phyloP scores from a whole-genome alignment of 2,888 invertebrate genomes.

The Monoplex corrugatus region DNA sequence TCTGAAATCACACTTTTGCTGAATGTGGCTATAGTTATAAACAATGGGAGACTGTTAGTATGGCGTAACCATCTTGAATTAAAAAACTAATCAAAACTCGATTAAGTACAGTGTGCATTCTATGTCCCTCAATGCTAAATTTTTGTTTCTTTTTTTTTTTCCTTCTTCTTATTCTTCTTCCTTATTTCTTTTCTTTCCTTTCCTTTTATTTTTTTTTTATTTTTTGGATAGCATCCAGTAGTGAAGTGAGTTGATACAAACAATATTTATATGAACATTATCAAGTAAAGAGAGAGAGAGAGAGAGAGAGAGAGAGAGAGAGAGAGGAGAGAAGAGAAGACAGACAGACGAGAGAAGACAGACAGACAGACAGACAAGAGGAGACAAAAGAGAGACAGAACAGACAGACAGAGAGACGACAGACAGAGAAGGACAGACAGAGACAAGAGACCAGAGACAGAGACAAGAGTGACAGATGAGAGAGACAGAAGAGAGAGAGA shows the following conservation, averaged over 20 bases:
- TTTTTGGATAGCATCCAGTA: background rate
- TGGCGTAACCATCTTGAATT: no score
- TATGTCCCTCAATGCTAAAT: background rate
- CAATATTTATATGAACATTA: background rate
- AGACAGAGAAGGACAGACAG: background rate
- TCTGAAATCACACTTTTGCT: no score
- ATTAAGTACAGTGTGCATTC: no score
- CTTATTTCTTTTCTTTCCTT: background rate
- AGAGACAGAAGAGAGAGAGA: background rate
- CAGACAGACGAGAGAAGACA: background rate
- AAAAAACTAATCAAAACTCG: no score
- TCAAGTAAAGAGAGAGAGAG: background rate
- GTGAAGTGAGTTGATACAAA: background rate
- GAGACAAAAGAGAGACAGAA: background rate
- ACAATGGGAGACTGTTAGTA: no score
- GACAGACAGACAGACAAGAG: background rate
- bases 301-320: slow-evolving; percentile 13
- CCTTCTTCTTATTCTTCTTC: background rate
- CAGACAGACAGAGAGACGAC: background rate
- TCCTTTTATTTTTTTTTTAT: background rate
- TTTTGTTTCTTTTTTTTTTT: background rate
- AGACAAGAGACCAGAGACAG: background rate
- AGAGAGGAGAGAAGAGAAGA: background rate
- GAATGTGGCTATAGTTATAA: no score
- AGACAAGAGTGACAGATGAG: background rate